phyloP scores from a whole-genome alignment of 2,797 vertebrate genomes.

The Cuniculus paca region DNA sequence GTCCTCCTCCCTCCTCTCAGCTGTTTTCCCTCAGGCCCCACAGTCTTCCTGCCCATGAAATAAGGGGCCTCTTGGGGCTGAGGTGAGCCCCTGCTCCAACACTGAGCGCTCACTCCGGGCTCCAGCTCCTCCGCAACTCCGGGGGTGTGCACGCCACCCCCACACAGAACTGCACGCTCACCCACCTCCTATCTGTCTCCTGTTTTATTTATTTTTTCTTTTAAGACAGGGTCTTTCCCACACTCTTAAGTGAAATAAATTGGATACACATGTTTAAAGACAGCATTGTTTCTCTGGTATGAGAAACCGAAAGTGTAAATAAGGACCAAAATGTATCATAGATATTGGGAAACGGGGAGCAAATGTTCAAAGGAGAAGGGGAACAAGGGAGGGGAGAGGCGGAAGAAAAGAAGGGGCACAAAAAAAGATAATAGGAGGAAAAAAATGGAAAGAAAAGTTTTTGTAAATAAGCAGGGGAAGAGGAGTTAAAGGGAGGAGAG shows the following conservation, averaged over 20 bases:
- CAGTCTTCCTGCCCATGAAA: neutral
- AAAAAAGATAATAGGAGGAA: neutral
- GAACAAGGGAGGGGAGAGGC: neutral
- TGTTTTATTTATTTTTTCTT: neutral
- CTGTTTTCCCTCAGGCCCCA: neutral
- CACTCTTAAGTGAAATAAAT: neutral
- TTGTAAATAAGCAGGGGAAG: neutral
- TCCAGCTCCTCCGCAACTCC: neutral
- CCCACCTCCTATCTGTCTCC: neutral
- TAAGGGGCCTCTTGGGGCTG: neutral
- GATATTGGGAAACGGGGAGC: neutral
- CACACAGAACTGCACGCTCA: neutral
- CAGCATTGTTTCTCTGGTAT: neutral
- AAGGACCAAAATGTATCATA: neutral
- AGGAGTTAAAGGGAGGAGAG: neutral
- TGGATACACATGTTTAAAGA: neutral
- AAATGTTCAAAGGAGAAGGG: neutral
- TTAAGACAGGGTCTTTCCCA: neutral
- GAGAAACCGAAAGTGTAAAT: neutral
- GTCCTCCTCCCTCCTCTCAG: neutral
- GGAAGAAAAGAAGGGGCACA: neutral
- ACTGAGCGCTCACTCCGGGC: neutral
- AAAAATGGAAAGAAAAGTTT: neutral
- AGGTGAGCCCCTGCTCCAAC: neutral
- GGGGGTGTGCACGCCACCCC: neutral